These are phyloP conservation scores for Sternotherus odoratus DNA, from an alignment of 2,797 vertebrate species.

Conservation along the genomic window DNA sequence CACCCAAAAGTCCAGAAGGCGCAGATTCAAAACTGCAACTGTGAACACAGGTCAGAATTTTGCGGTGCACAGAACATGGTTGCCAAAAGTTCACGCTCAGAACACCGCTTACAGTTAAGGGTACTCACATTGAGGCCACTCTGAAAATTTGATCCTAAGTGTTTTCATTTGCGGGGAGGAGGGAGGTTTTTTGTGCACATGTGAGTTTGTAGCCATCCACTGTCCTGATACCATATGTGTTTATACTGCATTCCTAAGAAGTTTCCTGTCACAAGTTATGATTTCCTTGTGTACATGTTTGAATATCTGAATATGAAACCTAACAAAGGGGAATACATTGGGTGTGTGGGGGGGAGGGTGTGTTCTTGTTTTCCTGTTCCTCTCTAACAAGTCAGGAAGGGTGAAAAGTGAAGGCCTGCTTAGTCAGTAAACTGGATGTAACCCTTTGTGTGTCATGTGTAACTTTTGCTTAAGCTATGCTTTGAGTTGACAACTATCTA, in stretches of 20 bases:
- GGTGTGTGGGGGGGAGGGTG: background rate
- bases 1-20: background rate
- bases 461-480: background rate
- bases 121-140: background rate
- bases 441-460: background rate
- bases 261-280: conserved; percentile 23
- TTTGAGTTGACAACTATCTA: background rate
- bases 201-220: conserved; percentile 17
- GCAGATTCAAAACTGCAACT: background rate
- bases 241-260: conserved; percentile 37
- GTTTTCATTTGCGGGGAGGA: background rate
- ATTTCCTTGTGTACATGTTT: conserved; percentile 46
- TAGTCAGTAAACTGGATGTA: background rate
- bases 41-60: background rate
- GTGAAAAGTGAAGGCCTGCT: accelerated
- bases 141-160: conserved; percentile 31
- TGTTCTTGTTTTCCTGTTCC: background rate
- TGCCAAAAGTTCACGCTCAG: background rate
- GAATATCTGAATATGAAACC: conserved; percentile 42
- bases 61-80: background rate
- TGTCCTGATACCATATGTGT: conserved; percentile 29
- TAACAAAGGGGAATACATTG: conserved; percentile 25
- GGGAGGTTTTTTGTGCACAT: conserved; percentile 12
- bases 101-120: accelerated
- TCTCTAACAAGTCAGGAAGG: background rate